Evolutionary conservation across 2,888 invertebrate genomes (phyloP), one percentile per base, ranked within the genome.

Genomic region (Quadroppia sp.): DNA sequence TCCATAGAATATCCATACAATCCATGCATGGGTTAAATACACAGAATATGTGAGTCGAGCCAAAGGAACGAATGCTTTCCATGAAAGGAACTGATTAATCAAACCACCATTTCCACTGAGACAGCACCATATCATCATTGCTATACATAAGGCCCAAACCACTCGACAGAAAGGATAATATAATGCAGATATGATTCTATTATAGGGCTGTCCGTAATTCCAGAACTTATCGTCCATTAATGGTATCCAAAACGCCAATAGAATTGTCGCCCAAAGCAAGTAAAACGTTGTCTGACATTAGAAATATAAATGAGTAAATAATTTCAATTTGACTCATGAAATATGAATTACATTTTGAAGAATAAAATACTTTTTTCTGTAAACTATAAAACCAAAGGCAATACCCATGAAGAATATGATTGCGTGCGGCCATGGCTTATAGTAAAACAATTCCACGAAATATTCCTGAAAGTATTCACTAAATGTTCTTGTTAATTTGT

Each of bases 21-120:
- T 25, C 64, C 73, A 59, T 13, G 69, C 72, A 23, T 77, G 77
- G 9, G 74, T 72, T 23, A 77, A 59, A 61, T 77, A 77, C 1
- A 73, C 73, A 7, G 71, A 40, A 30, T 69, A 77, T 23, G 77
- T 77, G 13, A 75, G 20, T 30, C 75, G 70, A 28, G 75, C 50
- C 2, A 77, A 71, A 17, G 76, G 76, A 11, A 40, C 64, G 28
- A 75, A 77, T 15, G 53, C 73, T 9, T 61, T 32, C 59, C 61
- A 73, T 11, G 71, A 73, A 23, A 77, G 50, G 15, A 77, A 71
- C 13, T 48, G 13, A n/a, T 75, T 71, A 13, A 77, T 28, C 17
- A 73, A 30, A 3, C 77, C 77, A 25, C 73, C 73, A 25, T 73
- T 73, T 17, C 69, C 69, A 48, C 67, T 73, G 4, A 70, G 45